Percentiles rank a stretch among this genome's conserved stretches.
These are phyloP conservation scores for Phataginus tetradactyla DNA, from an alignment of 2,797 vertebrate species.

Conservation along the genomic window DNA sequence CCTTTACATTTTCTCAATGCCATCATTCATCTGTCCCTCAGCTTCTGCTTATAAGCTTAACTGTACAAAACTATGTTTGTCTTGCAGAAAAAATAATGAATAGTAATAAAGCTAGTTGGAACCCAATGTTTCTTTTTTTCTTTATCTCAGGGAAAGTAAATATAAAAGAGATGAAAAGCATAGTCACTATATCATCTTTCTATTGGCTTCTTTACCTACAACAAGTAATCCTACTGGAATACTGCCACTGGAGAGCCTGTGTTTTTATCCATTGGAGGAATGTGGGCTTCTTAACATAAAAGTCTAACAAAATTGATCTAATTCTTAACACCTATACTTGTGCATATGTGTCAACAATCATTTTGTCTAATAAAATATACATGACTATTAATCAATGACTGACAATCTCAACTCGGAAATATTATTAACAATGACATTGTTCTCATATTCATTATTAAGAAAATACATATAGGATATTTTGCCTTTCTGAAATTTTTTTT, in stretches of 20 bases:
- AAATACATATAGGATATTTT: slow-evolving; percentile 40
- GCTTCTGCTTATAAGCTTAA: not conserved
- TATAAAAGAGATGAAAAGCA: not conserved
- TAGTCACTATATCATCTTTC: not conserved
- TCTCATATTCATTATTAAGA: slow-evolving; percentile 33
- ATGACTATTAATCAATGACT: slow-evolving; percentile 36
- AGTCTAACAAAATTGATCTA: not conserved
- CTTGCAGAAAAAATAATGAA: not conserved
- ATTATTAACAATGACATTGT: not conserved
- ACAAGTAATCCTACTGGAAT: not conserved
- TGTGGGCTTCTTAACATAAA: not conserved
- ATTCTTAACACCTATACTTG: not conserved
- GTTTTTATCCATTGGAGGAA: not conserved
- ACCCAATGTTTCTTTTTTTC: not conserved
- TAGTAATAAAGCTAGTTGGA: not conserved
- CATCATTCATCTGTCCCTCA: not conserved
- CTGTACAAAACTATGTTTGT: not conserved
- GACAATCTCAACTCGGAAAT: slow-evolving; percentile 4
- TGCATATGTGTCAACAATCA: not conserved
- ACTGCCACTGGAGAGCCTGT: not conserved
- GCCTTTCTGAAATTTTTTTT: slow-evolving; percentile 4
- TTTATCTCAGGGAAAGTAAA: not conserved
- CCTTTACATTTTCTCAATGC: not conserved
- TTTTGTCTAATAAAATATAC: slow-evolving; percentile 28
- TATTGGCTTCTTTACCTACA: not conserved